phyloP scores from a whole-genome alignment of 2,888 invertebrate genomes.

The Epinotia bilunana region DNA sequence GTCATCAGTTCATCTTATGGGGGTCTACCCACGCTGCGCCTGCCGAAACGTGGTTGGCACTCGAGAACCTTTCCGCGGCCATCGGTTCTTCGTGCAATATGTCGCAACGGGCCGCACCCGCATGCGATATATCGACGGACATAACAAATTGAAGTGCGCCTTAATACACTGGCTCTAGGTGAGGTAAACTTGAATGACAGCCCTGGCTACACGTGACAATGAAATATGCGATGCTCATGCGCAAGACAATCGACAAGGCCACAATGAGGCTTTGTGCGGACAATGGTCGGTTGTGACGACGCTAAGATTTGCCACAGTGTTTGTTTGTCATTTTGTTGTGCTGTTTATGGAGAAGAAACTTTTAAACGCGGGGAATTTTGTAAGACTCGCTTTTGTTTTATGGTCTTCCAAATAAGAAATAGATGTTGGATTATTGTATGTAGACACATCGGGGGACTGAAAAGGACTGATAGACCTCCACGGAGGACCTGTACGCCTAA shows the following conservation, averaged over 20 bases:
- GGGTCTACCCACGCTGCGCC: no score
- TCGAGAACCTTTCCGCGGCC: no score
- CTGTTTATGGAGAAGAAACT: conserved; percentile 1
- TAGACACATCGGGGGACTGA: no score
- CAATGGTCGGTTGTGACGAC: conserved; percentile 55
- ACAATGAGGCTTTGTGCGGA: conserved; percentile 72
- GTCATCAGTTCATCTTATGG: no score
- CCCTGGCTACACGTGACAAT: conserved; percentile 49
- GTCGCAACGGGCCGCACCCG: no score
- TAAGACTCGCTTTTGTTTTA: not conserved
- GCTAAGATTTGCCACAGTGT: conserved; percentile 27
- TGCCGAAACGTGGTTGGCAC: no score
- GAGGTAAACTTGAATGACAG: not conserved
- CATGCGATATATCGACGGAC: no score
- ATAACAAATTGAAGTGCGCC: no score
- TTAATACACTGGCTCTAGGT: not conserved
- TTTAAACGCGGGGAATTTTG: not conserved
- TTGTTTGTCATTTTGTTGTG: not conserved
- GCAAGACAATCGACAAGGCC: conserved; percentile 74
- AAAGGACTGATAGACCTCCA: no score
- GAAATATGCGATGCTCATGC: conserved; percentile 57
- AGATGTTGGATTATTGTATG: not conserved
- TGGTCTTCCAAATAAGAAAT: not conserved
- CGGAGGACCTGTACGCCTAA: no score
- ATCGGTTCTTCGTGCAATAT: no score